Conservation (phyloP, 2,113 vertebrate genomes). For the Oophaga pumilio region DNA sequence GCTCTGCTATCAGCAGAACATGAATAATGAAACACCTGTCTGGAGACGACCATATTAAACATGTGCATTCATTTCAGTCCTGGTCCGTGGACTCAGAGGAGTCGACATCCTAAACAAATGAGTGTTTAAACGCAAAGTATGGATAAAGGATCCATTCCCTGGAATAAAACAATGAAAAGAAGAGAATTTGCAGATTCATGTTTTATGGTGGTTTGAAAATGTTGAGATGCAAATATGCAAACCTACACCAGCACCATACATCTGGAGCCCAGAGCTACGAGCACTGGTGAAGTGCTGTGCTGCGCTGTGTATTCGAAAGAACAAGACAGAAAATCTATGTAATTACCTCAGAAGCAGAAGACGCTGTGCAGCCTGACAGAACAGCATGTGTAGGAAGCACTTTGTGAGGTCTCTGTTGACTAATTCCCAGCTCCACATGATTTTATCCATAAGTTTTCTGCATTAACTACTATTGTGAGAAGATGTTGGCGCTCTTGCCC, state of each 20-base stretch:
- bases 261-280: constrained; percentile 83
- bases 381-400: constrained; percentile 73
- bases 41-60: not conserved
- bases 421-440: constrained; percentile 70
- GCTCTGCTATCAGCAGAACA: constrained; percentile 6
- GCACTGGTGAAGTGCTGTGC: constrained; percentile 86
- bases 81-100: not conserved
- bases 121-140: constrained; percentile 16
- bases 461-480: constrained; percentile 61
- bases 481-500: not conserved
- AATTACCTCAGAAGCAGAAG: constrained; percentile 99
- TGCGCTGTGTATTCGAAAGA: constrained; percentile 94
- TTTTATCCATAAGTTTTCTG: constrained; percentile 59
- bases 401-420: constrained; percentile 81
- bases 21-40: constrained; percentile 28
- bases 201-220: constrained; percentile 66
- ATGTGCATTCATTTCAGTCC: not conserved
- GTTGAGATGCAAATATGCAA: constrained; percentile 73
- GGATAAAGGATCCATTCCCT: constrained; percentile 3
- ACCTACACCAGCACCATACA: constrained; percentile 72
- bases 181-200: constrained; percentile 53
- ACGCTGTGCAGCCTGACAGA: constrained; percentile 88
- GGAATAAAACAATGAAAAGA: not conserved
- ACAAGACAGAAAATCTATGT: constrained; percentile 99
- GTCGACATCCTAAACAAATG: not conserved